Evolutionary conservation across 2,888 invertebrate genomes (phyloP).

Genomic region (Liposcelis brunnea): DNA sequence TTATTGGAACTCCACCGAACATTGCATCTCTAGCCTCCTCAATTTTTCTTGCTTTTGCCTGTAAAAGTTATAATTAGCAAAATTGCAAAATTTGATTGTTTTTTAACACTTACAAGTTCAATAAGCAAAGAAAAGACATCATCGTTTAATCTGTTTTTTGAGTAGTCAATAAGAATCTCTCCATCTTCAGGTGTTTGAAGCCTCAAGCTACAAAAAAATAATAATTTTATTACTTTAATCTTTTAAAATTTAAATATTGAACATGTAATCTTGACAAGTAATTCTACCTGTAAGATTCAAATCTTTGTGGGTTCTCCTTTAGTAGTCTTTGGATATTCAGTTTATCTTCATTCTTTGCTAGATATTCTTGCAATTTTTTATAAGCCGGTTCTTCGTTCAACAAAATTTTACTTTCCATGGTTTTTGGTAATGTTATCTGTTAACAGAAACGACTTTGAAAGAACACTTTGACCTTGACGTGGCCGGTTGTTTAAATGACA

Average conservation of each 20-base stretch:
- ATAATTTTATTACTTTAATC: background rate
- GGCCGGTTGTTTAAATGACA: too few relatives aligned
- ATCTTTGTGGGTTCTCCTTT: constrained; percentile 59
- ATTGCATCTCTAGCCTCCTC: constrained; percentile 76
- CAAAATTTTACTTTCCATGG: constrained; percentile 33
- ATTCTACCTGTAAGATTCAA: constrained; percentile 71
- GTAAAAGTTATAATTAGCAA: constrained; percentile 13
- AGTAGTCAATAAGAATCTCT: constrained; percentile 84
- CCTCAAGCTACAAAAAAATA: constrained; percentile 31
- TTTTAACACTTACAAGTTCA: constrained; percentile 55
- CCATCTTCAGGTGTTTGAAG: constrained; percentile 72
- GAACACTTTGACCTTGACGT: too few relatives aligned
- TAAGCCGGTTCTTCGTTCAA: constrained; percentile 50
- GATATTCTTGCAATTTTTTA: constrained; percentile 58
- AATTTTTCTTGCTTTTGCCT: constrained; percentile 58
- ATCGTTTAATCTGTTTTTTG: constrained; percentile 82
- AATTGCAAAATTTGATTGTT: constrained; percentile 8
- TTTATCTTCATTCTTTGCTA: constrained; percentile 47
- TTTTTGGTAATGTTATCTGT: background rate
- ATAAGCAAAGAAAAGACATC: constrained; percentile 57
- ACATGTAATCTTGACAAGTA: background rate
- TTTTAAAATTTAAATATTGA: constrained; percentile 8
- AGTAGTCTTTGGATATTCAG: constrained; percentile 74
- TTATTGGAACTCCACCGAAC: constrained; percentile 88
- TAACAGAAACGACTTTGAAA: too few relatives aligned